Evolutionary conservation across 1,140 invertebrate species (phyloP).

Genomic region (Papilio helenus): DNA sequence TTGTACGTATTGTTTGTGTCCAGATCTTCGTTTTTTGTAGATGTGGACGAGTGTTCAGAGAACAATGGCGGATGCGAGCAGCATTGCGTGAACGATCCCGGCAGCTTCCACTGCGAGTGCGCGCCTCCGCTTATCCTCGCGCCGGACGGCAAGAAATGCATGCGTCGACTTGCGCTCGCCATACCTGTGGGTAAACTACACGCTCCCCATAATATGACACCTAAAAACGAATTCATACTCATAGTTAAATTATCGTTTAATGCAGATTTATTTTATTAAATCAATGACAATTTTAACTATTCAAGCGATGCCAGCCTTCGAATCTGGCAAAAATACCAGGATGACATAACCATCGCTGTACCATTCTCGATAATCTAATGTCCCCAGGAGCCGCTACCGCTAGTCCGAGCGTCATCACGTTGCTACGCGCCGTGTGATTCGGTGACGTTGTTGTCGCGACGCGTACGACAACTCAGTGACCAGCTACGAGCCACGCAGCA

Average conservation of each 20-base stretch:
- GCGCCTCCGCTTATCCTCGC: constrained; percentile 79
- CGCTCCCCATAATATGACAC: background rate
- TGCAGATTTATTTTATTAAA: too few relatives aligned
- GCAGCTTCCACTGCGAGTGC: constrained; percentile 84
- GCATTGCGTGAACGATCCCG: constrained; percentile 84
- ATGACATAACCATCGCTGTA: background rate
- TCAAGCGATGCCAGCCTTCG: background rate
- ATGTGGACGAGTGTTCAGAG: constrained; percentile 88
- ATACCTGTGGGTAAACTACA: constrained; percentile 51
- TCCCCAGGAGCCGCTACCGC: constrained; percentile 73
- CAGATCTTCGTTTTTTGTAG: constrained; percentile 65
- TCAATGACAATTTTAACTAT: background rate
- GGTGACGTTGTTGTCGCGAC: constrained; percentile 83
- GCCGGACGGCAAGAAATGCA: constrained; percentile 85
- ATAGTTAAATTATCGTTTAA: too few relatives aligned
- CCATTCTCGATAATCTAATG: background rate
- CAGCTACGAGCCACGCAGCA: constrained; percentile 84
- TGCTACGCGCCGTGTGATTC: constrained; percentile 86
- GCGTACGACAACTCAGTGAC: constrained; percentile 83
- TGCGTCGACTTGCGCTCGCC: constrained; percentile 59
- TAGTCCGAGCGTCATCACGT: constrained; percentile 67
- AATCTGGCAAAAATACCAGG: background rate
- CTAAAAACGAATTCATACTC: background rate
- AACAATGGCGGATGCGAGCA: constrained; percentile 85
- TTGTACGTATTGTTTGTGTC: background rate